A percentile compares a stretch with the other conserved stretches of the same genome.
Evolutionary conservation across 2,797 vertebrate species (phyloP).

Genomic region (Danio albolineatus): DNA sequence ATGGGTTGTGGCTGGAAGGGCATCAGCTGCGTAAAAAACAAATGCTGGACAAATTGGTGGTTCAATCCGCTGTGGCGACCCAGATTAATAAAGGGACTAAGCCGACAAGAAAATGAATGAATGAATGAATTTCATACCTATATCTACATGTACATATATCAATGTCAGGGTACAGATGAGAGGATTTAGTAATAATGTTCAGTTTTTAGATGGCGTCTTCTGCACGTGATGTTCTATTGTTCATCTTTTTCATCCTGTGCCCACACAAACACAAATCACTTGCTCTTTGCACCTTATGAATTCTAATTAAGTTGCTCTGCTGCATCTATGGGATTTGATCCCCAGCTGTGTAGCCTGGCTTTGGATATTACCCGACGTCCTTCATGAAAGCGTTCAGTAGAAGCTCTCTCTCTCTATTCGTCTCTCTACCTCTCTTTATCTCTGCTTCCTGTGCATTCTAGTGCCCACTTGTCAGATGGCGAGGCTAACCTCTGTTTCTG

Average conservation of each 20-base stretch:
- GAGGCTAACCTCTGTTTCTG: constrained; percentile 78
- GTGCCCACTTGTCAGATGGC: constrained; percentile 73
- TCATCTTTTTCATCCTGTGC: constrained; percentile 43
- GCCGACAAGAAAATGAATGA: too few relatives aligned
- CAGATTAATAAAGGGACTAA: too few relatives aligned
- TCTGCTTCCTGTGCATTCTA: constrained; percentile 68
- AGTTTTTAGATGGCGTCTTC: background rate
- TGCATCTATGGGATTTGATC: constrained; percentile 64
- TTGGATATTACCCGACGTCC: constrained; percentile 71
- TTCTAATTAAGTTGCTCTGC: constrained; percentile 67
- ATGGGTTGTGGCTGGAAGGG: too few relatives aligned
- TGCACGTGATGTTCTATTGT: constrained; percentile 41
- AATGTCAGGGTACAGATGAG: background rate
- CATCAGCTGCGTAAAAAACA: too few relatives aligned
- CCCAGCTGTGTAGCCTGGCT: constrained; percentile 75
- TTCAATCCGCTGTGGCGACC: too few relatives aligned
- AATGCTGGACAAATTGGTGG: too few relatives aligned
- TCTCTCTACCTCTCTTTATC: constrained; percentile 66
- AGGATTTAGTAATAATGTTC: background rate
- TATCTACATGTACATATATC: background rate
- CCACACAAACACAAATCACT: constrained; percentile 51
- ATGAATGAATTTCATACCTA: too few relatives aligned
- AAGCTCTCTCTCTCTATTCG: constrained; percentile 66
- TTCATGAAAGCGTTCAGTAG: constrained; percentile 69
- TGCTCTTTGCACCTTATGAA: constrained; percentile 59